Evolutionary conservation across 2,888 invertebrate species (phyloP).

Genomic region (Nymphalis c-album): DNA sequence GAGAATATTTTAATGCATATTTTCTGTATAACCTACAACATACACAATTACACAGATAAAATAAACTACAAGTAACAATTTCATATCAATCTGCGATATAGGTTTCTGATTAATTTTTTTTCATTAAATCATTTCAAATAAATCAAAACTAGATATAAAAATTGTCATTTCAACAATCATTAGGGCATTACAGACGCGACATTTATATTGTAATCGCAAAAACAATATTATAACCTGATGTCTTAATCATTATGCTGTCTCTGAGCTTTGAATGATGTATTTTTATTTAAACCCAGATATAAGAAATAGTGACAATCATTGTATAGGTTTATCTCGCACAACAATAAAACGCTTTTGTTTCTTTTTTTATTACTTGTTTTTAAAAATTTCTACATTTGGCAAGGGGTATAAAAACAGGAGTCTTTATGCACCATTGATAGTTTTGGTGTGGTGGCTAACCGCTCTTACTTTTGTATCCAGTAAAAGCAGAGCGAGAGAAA

Average conservation of each 20-base stretch:
- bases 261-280: background rate
- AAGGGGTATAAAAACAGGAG: too few species aligned
- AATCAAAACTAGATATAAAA: slow-evolving; percentile 1
- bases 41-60: background rate
- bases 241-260: slow-evolving; percentile 24
- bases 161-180: slow-evolving; percentile 14
- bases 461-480: too few species aligned
- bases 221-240: slow-evolving; percentile 27
- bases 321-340: too few species aligned
- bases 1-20: too few species aligned
- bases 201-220: slow-evolving; percentile 13
- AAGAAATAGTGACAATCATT: too few species aligned
- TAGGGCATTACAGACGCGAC: slow-evolving; percentile 3
- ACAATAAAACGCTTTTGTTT: too few species aligned
- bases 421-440: too few species aligned
- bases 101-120: slow-evolving; percentile 5
- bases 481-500: too few species aligned
- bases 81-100: background rate
- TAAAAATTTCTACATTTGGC: too few species aligned
- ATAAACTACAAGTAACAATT: background rate
- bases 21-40: too few species aligned
- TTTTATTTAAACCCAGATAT: background rate
- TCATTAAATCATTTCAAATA: background rate
- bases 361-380: too few species aligned
- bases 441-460: too few species aligned